phyloP scores from a whole-genome alignment of 2,797 vertebrate genomes.

The Oceanodroma leucorhoa region DNA sequence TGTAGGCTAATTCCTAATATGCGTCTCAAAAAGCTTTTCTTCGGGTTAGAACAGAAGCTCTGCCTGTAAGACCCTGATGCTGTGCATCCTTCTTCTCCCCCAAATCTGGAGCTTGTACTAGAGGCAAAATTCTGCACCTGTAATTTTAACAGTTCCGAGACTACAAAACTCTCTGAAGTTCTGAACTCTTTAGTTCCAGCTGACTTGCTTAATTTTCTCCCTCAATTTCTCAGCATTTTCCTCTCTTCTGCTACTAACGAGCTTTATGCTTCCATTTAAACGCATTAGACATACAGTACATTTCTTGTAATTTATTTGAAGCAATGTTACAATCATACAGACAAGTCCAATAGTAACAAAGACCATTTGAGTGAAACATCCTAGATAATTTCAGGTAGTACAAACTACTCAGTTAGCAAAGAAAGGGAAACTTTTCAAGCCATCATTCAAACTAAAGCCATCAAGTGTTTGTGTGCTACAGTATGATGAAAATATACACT shows the following conservation, averaged over 20 bases:
- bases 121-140: not conserved
- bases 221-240: not conserved
- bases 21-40: not conserved
- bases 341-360: not conserved
- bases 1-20: not conserved
- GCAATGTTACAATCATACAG: not conserved
- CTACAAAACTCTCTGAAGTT: not conserved
- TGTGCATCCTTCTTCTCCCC: not conserved
- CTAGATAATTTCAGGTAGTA: not conserved
- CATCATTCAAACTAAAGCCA: not conserved
- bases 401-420: not conserved
- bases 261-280: not conserved
- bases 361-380: not conserved
- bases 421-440: not conserved
- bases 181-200: not conserved
- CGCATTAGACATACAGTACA: not conserved
- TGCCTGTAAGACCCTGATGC: not conserved
- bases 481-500: not conserved
- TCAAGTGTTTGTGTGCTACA: not conserved
- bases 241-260: not conserved
- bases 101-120: not conserved
- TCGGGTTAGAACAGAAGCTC: not conserved
- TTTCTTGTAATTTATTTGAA: not conserved
- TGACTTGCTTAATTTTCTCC: not conserved
- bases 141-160: not conserved